These are phyloP conservation scores for Drosophila rellima DNA, from an alignment of 2,888 invertebrate species.

Conservation along the genomic window DNA sequence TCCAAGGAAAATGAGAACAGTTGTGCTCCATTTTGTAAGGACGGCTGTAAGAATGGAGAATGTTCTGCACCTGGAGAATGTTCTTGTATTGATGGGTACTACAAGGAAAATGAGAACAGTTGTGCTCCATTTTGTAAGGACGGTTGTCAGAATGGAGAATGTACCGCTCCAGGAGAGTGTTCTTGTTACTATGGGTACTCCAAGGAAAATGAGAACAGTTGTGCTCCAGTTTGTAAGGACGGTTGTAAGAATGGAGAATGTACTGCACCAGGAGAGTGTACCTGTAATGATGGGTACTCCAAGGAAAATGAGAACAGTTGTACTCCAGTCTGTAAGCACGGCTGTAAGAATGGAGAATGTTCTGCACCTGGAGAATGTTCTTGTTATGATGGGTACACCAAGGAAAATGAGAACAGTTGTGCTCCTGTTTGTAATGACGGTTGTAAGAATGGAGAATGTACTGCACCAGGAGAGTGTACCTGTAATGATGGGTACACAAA, in stretches of 20 bases:
- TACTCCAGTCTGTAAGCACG: conserved; percentile 21
- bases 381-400: conserved; percentile 17
- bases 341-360: conserved; percentile 36
- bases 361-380: conserved; percentile 19
- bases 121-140: conserved; percentile 21
- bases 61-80: conserved; percentile 27
- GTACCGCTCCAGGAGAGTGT: conserved; percentile 8
- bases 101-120: conserved; percentile 1
- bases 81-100: conserved; percentile 15
- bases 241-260: conserved; percentile 87
- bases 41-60: conserved; percentile 27
- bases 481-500: conserved; percentile 11
- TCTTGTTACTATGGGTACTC: too few species aligned
- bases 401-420: conserved; percentile 23
- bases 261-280: conserved; percentile 89
- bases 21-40: conserved; percentile 24
- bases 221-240: conserved; percentile 19
- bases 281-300: conserved; percentile 89
- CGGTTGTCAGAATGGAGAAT: conserved; percentile 30
- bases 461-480: conserved; percentile 26
- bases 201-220: conserved; percentile 17
- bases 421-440: conserved; percentile 19
- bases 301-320: conserved; percentile 30
- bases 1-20: conserved; percentile 18
- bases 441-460: conserved; percentile 40